Percentiles rank a stretch among this genome's conserved stretches.
Conservation (phyloP, 2,888 invertebrate species). For the Eristalis arbustorum region DNA sequence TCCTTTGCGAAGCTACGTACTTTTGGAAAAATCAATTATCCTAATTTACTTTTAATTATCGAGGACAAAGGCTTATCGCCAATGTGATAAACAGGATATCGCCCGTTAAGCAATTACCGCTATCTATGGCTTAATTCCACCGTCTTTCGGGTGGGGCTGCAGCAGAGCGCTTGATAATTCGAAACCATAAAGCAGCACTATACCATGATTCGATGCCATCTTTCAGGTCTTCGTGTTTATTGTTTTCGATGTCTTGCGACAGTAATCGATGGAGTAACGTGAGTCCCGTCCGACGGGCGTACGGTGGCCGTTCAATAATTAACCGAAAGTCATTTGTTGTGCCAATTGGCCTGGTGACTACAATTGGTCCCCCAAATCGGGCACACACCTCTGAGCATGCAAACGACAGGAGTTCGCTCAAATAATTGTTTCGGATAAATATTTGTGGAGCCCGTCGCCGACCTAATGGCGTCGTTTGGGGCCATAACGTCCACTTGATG, state of each 20-base stretch:
- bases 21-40: constrained; percentile 31
- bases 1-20: constrained; percentile 9
- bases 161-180: constrained; percentile 36
- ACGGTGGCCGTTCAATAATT: background rate
- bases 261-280: constrained; percentile 13
- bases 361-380: background rate
- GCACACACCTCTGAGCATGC: background rate
- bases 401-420: constrained; percentile 19
- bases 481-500: constrained; percentile 29
- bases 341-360: constrained; percentile 10
- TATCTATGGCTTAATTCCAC: constrained; percentile 34
- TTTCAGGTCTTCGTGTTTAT: constrained; percentile 50
- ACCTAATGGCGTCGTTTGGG: constrained; percentile 45
- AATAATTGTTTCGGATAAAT: constrained; percentile 34
- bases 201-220: constrained; percentile 47
- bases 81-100: constrained; percentile 39
- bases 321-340: constrained; percentile 12
- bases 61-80: constrained; percentile 41
- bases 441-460: constrained; percentile 12
- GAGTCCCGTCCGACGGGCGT: background rate
- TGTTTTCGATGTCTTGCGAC: constrained; percentile 25
- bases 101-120: constrained; percentile 25
- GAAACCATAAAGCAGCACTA: constrained; percentile 31
- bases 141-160: constrained; percentile 16
- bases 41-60: constrained; percentile 45